phyloP scores from a whole-genome alignment of 2,797 vertebrate species.

The Arctocebus calabarensis region DNA sequence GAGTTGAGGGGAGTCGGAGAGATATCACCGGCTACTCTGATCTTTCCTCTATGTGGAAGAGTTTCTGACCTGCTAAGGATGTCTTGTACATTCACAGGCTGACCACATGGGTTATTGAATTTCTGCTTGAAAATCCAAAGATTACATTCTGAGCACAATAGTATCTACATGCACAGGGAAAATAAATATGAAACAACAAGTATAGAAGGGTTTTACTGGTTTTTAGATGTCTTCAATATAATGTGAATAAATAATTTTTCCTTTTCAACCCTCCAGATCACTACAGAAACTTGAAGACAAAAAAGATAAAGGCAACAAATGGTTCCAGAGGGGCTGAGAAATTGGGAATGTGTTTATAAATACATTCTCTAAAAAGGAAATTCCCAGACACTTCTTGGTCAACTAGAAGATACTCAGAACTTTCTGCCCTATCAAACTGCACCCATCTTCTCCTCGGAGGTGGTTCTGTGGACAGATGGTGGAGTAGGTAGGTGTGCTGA shows the following conservation, averaged over 20 bases:
- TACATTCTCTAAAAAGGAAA: neutral
- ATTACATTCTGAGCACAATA: neutral
- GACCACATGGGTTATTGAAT: conserved; percentile 9
- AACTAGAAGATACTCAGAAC: neutral
- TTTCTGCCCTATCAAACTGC: neutral
- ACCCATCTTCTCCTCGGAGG: neutral
- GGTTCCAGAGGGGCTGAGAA: neutral
- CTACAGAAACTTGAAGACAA: neutral
- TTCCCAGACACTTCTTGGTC: neutral
- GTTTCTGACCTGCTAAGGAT: conserved; percentile 38
- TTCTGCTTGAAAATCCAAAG: conserved; percentile 53
- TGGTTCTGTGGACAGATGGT: neutral
- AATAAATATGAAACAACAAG: neutral
- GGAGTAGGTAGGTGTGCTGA: too few relatives aligned
- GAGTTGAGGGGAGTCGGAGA: neutral
- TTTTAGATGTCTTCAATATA: conserved; percentile 19
- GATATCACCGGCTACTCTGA: neutral
- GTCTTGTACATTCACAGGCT: neutral
- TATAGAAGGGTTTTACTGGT: neutral
- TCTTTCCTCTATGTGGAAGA: conserved; percentile 20
- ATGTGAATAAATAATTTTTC: conserved; percentile 32
- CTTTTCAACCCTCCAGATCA: neutral
- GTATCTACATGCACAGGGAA: conserved; percentile 17
- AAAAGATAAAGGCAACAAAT: neutral
- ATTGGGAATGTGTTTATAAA: conserved; percentile 10